phyloP scores from a whole-genome alignment of 2,797 vertebrate species.

The Eleutherodactylus coqui region DNA sequence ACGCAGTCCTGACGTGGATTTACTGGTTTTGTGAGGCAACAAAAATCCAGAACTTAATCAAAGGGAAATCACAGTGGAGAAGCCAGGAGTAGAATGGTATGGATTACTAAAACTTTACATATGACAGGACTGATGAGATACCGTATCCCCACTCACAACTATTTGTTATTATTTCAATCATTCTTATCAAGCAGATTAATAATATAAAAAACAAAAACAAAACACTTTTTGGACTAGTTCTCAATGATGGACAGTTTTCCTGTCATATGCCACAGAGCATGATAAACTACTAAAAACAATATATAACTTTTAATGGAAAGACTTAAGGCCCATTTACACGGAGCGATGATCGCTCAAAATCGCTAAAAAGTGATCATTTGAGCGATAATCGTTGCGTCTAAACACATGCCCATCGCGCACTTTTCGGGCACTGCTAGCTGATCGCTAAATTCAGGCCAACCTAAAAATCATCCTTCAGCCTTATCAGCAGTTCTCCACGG shows the following conservation, averaged over 20 bases:
- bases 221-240: not conserved
- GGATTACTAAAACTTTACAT: not conserved
- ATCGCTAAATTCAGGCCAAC: no score
- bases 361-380: no score
- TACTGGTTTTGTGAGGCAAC: not conserved
- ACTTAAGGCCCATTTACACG: no score
- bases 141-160: not conserved
- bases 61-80: not conserved
- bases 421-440: no score
- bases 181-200: not conserved
- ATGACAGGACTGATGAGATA: not conserved
- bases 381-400: no score
- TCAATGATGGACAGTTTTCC: not conserved
- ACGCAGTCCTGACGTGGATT: not conserved
- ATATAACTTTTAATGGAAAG: no score
- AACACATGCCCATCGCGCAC: no score
- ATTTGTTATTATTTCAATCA: no score
- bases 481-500: no score
- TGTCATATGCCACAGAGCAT: not conserved
- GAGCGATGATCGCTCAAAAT: no score
- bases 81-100: not conserved
- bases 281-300: no score
- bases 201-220: not conserved
- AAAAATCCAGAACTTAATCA: not conserved
- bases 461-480: no score